A percentile compares a stretch with the other conserved stretches of the same genome.
phyloP scores from a whole-genome alignment of 2,888 invertebrate species.

The Ichneumoninae sp. region DNA sequence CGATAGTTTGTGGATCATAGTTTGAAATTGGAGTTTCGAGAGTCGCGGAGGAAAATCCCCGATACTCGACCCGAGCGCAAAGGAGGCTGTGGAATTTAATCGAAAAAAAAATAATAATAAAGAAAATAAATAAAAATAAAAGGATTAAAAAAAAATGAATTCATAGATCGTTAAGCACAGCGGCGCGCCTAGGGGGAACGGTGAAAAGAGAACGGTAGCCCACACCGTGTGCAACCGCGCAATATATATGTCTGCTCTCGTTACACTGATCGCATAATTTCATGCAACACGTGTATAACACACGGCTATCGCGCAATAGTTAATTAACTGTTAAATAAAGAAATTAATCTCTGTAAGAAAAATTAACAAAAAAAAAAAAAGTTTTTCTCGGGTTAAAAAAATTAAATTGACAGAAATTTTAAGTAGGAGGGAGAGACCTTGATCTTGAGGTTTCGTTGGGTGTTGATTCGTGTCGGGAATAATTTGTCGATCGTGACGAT shows the following conservation, averaged over 20 bases:
- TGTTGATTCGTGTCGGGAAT: not conserved
- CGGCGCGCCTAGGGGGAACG: not conserved
- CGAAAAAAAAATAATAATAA: conserved; percentile 10
- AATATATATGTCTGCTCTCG: conserved; percentile 41
- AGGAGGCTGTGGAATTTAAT: not conserved
- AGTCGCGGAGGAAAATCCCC: conserved; percentile 43
- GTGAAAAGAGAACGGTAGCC: conserved; percentile 32
- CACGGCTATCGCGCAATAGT: conserved; percentile 45
- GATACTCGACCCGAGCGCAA: conserved; percentile 20
- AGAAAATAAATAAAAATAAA: too few species aligned
- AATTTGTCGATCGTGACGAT: conserved; percentile 6
- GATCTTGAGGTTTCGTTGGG: not conserved
- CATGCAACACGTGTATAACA: conserved; percentile 30
- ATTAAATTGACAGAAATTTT: too few species aligned
- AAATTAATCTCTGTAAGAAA: not conserved
- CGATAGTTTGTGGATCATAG: conserved; percentile 45
- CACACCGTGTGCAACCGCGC: conserved; percentile 54
- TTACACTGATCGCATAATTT: conserved; percentile 62
- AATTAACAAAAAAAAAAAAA: not conserved
- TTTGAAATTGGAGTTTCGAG: conserved; percentile 38
- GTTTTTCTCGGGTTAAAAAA: too few species aligned
- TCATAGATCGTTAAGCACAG: conserved; percentile 64
- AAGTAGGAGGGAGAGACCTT: not conserved
- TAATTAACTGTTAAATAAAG: conserved; percentile 36
- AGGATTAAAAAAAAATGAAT: conserved; percentile 11